Base-by-base conservation (phyloP, 2,888 invertebrate species). In the Catocala sponsa region DNA sequence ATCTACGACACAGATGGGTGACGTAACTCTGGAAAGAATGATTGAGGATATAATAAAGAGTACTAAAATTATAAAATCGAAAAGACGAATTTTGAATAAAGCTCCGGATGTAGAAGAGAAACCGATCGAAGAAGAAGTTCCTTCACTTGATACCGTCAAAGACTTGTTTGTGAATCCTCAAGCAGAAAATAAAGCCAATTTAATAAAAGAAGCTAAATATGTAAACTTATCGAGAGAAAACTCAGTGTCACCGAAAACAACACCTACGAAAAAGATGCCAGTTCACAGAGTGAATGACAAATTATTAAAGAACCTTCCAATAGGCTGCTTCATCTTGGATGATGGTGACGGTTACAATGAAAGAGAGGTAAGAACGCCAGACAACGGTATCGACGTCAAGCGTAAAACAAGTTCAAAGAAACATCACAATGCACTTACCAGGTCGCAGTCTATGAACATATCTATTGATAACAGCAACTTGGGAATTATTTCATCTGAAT, bases 1-100 rank as follows among this genome's bases (percentile, higher is more conserved):
- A 33, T 94, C 95, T 0, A 95, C 94, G 13, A 94, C 95, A 4
- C 91, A 94, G 85, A 95, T 95, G 95, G 95, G 95, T 4, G 95
- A 95, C 75, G 78, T 91, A 0, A 95, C 95, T 10, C 84, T 96
- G 49, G 96, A 96, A 78, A 94, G 90, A 85, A 95, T 96, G 88
- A 96, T 96, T 48, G 95, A 96, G 78, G 96, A 95, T 63, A 95
- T 96, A 58, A 91, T 96, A 67, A 96, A 96, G 70, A 95, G 95
- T 66, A 95, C 95, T 0, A 93, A 94, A 77, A 93, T 94, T 56
- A 88, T 93, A 0, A 95, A 94, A 85, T 89, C 88, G 41, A 91
- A 85, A 78, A 78, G 89, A 80, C 85, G 89, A 64, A 88, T 91
- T 63, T 59, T 92, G n/a, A 88, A 89, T 9, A 85, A 87, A 56